A percentile compares a stretch with the other conserved stretches of the same genome.
Evolutionary conservation across 2,888 invertebrate species (phyloP).

Genomic region (Sarcophaga carnaria): DNA sequence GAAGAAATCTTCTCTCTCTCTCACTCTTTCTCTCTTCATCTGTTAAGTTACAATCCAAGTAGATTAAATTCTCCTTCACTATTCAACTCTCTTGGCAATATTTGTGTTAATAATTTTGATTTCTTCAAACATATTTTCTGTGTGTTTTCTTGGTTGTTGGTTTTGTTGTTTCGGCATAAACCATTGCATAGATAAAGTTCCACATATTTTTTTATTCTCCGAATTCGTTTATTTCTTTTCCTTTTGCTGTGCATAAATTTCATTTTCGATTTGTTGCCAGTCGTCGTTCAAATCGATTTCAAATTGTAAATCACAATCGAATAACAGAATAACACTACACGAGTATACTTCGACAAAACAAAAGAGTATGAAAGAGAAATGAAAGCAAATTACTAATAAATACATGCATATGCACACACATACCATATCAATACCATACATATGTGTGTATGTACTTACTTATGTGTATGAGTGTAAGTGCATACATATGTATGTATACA

Average conservation of each 20-base stretch:
- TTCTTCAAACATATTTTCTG: no score
- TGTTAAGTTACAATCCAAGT: no score
- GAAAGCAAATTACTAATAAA: conserved; percentile 57
- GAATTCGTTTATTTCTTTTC: neutral
- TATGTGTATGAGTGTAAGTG: neutral
- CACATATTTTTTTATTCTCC: neutral
- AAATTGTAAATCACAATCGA: conserved; percentile 56
- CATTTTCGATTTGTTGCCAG: conserved; percentile 16
- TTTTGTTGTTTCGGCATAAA: neutral
- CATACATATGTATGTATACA: neutral
- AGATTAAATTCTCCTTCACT: no score
- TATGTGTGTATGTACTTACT: neutral
- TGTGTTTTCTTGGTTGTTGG: neutral
- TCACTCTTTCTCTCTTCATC: no score
- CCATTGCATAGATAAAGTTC: conserved; percentile 41
- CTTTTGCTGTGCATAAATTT: conserved; percentile 7
- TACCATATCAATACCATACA: neutral
- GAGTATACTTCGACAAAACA: neutral
- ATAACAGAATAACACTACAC: conserved; percentile 2
- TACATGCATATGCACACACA: neutral
- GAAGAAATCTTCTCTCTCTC: no score
- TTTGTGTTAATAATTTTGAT: no score
- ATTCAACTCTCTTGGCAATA: no score
- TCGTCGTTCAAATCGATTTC: conserved; percentile 45
- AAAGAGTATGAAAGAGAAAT: conserved; percentile 19